Conservation (phyloP, 2,888 invertebrate genomes). For the Ceratothoa steindachneri region DNA sequence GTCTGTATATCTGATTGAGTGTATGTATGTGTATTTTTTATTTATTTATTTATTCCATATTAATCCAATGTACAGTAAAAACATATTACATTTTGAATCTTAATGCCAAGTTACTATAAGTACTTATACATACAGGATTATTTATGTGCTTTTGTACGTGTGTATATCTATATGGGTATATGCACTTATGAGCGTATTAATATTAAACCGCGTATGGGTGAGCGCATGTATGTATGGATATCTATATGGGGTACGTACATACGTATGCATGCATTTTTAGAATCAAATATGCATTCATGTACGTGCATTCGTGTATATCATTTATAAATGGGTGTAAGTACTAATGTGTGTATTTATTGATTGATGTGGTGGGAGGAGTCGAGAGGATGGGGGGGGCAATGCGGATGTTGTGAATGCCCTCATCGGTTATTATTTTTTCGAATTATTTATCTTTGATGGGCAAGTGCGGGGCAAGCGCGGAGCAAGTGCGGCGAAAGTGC, state of each 20-base stretch:
- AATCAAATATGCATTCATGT: background rate
- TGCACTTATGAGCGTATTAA: slow-evolving; percentile 3
- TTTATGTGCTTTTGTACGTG: slow-evolving; percentile 15
- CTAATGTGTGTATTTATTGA: background rate
- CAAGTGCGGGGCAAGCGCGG: too few relatives aligned
- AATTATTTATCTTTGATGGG: too few relatives aligned
- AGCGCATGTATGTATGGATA: slow-evolving; percentile 6
- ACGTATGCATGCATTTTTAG: background rate
- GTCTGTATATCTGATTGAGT: background rate
- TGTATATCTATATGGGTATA: slow-evolving; percentile 17
- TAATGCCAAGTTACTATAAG: too few relatives aligned
- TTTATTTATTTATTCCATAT: too few relatives aligned
- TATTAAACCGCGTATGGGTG: slow-evolving; percentile 7
- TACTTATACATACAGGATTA: too few relatives aligned
- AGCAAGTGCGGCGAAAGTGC: too few relatives aligned
- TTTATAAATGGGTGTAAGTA: background rate
- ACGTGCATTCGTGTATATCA: background rate
- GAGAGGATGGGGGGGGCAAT: too few relatives aligned
- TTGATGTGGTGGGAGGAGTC: background rate
- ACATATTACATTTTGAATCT: too few relatives aligned
- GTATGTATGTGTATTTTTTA: slow-evolving; percentile 9
- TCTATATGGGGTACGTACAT: slow-evolving; percentile 1
- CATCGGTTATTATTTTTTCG: too few relatives aligned
- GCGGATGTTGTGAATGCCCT: too few relatives aligned
- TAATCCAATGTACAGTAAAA: too few relatives aligned